Conservation (phyloP, 2,797 vertebrate genomes). For the Rhinichthys osculus region DNA sequence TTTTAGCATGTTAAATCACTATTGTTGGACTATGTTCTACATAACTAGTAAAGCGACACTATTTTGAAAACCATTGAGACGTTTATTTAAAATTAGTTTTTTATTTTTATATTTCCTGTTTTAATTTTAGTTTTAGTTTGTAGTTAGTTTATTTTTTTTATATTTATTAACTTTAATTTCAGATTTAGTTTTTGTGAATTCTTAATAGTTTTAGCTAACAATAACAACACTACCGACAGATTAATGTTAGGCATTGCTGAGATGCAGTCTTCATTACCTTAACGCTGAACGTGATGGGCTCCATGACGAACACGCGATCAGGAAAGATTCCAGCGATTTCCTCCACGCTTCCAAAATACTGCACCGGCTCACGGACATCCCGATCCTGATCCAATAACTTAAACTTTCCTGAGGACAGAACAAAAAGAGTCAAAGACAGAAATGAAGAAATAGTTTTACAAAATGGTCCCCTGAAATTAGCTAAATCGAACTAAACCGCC, state of each 20-base stretch:
- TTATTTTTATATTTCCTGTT: not conserved
- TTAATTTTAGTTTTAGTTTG: slow-evolving; percentile 1
- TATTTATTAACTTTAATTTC: not conserved
- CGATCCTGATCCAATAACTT: slow-evolving; percentile 96
- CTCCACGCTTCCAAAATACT: slow-evolving; percentile 97
- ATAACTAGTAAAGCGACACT: not conserved
- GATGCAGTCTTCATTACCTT: slow-evolving; percentile 79
- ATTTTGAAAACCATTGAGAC: too few relatives aligned
- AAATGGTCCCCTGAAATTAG: not conserved
- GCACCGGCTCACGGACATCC: slow-evolving; percentile 92
- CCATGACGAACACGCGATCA: slow-evolving; percentile 96
- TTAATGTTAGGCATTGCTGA: not conserved
- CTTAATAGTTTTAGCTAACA: not conserved
- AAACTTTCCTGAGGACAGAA: slow-evolving; percentile 86
- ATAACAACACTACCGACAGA: not conserved
- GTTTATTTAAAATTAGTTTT: not conserved
- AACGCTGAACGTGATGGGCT: slow-evolving; percentile 95
- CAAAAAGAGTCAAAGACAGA: not conserved
- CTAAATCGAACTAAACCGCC: not conserved
- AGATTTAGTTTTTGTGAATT: not conserved
- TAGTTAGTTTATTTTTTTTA: not conserved
- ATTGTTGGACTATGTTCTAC: not conserved
- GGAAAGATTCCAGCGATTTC: slow-evolving; percentile 95
- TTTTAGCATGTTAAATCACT: not conserved
- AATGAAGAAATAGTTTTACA: not conserved